These are phyloP conservation scores for Coregonus suidteri DNA, from an alignment of 2,797 vertebrate species.

Conservation along the genomic window DNA sequence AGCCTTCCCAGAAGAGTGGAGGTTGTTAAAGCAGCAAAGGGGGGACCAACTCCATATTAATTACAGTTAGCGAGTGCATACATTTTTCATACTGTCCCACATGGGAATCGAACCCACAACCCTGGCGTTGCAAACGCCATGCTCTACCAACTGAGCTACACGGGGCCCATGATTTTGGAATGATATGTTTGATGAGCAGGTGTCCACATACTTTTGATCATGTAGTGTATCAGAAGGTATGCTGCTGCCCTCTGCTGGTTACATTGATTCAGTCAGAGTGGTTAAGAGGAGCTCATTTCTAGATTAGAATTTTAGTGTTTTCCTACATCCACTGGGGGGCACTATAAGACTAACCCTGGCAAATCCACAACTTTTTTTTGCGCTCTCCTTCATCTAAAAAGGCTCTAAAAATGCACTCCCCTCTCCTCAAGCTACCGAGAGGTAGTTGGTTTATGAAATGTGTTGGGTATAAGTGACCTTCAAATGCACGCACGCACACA, in stretches of 20 bases:
- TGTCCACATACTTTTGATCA: no score
- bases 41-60: no score
- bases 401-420: neutral
- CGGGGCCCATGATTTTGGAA: no score
- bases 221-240: neutral
- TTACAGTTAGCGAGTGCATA: no score
- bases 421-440: neutral
- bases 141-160: no score
- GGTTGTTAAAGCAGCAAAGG: no score
- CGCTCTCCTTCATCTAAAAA: neutral
- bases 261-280: neutral
- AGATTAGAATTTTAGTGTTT: neutral
- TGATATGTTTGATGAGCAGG: no score
- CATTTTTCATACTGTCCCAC: no score
- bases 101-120: no score
- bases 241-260: neutral
- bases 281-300: neutral
- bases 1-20: no score
- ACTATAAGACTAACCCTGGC: neutral
- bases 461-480: neutral
- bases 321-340: neutral
- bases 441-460: neutral
- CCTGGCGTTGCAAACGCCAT: no score
- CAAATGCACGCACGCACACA: neutral
- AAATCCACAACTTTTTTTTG: neutral